phyloP scores from a whole-genome alignment of 2,113 vertebrate species.

The Lontra canadensis region DNA sequence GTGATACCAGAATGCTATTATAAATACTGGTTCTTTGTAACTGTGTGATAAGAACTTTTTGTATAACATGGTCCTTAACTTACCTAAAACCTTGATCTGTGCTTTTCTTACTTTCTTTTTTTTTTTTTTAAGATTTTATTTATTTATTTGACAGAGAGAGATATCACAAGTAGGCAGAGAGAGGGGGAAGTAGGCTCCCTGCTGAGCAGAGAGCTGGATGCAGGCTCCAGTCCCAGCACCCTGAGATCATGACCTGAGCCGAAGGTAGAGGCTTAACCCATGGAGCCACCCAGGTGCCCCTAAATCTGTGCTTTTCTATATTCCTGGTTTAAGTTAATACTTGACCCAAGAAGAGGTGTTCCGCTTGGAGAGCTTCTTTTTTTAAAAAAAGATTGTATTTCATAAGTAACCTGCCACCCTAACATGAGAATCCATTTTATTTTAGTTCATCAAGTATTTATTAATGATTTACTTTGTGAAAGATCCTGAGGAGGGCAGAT shows the following conservation, averaged over 20 bases:
- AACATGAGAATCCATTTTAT: not conserved
- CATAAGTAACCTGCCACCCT: not conserved
- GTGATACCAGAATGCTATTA: not conserved
- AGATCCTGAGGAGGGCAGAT: not conserved
- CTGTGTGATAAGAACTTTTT: not conserved
- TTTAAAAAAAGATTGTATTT: not conserved
- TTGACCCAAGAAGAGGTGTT: not conserved
- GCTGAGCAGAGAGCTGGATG: no score
- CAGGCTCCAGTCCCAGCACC: no score
- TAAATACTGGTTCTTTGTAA: not conserved
- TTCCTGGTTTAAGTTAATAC: slow-evolving; percentile 14
- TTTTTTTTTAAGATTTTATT: no score
- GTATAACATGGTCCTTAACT: not conserved
- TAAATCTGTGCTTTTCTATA: not conserved
- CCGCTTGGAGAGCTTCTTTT: not conserved
- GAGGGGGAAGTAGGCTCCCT: no score
- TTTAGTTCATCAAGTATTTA: slow-evolving; percentile 14
- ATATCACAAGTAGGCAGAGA: no score
- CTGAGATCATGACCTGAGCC: no score
- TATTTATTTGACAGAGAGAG: no score
- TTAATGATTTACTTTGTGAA: slow-evolving; percentile 43
- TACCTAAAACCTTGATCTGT: not conserved
- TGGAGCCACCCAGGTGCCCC: no score
- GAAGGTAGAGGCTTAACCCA: no score
- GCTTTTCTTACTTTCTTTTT: not conserved